Conservation (phyloP, 92 coral and sea anemone species). For the Porites divaricata region DNA sequence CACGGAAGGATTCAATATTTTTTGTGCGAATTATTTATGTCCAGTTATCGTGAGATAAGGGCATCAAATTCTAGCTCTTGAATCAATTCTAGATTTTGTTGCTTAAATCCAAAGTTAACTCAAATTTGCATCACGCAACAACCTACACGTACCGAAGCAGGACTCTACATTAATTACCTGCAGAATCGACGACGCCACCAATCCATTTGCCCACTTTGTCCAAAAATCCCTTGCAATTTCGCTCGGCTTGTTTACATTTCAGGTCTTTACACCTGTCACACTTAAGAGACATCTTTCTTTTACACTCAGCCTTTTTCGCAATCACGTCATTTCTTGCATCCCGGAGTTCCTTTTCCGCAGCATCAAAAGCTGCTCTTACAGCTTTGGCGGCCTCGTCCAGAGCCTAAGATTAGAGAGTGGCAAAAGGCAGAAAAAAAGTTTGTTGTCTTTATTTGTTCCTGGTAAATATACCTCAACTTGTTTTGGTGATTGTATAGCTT, state of each 20-base stretch:
- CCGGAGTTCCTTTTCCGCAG: constrained; percentile 79
- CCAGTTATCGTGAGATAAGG: no score
- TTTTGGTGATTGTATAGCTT: no score
- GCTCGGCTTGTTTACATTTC: constrained; percentile 88
- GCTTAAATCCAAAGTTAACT: no score
- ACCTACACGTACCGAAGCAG: no score
- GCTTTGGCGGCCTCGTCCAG: constrained; percentile 89
- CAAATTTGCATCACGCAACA: no score
- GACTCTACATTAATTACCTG: constrained; percentile 46
- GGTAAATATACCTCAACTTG: no score
- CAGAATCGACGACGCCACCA: constrained; percentile 86
- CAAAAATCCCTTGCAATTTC: constrained; percentile 89
- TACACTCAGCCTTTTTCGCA: constrained; percentile 85
- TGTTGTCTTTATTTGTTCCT: no score
- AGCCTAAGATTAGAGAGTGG: constrained; percentile 47
- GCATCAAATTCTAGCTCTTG: no score
- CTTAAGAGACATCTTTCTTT: constrained; percentile 88
- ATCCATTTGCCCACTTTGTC: constrained; percentile 93
- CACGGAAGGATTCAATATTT: no score
- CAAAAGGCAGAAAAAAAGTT: not conserved
- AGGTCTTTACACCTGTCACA: constrained; percentile 83
- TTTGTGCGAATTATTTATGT: no score
- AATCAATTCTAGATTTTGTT: no score
- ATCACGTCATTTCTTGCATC: constrained; percentile 79
- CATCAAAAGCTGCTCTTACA: constrained; percentile 89